Base-by-base conservation (phyloP, 2,888 invertebrate species). In the Cheilosia soror region DNA sequence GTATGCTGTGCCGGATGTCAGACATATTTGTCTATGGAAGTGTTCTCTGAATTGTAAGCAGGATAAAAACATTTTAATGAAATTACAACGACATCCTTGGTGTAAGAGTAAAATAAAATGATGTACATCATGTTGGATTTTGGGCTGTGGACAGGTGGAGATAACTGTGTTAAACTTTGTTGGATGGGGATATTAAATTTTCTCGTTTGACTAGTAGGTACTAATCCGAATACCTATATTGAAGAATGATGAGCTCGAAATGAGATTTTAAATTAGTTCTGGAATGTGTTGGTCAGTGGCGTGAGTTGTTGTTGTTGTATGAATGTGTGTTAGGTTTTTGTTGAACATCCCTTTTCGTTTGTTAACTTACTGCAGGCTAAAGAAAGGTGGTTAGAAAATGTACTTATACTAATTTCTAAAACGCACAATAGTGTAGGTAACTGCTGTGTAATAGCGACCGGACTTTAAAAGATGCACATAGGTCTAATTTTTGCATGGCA, bases 1-100 rank as follows among this genome's bases (percentile, higher is more conserved):
- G 44, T 31, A 66, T n/a, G 15, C 63, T 53, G 31, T 29, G 31
- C 58, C 55, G 65, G 81, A 76, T 81, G 81, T 82, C 77, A 77
- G 53, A 77, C 55, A 25, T 77, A n/a, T 77, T 65, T 77, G 49
- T 60, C 40, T 60, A 37, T 65, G 40, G 33, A 55, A 49, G 33
- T 33, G 68, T 63, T 65, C 29, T 53, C 27, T 40, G 62, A 51
- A 49, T 58, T 47, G 47, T 62, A 57, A 68, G 42, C 13, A 29
- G 37, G 55, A 40, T 37, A 62, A 55, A 47, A 62, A 31, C 55
- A 55, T 47, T 73, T 31, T 57, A 42, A 42, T n/a, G 44, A 62
- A 66, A 37, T 73, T 60, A 47, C 49, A 27, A 11, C 25, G n/a
- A 11, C 73, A 60, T 62, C 33, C 15, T 40, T 51, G 44, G 37